Evolutionary conservation across 2,797 vertebrate genomes (phyloP), one percentile per base, ranked within the genome.

Genomic region (Falco rusticolus): DNA sequence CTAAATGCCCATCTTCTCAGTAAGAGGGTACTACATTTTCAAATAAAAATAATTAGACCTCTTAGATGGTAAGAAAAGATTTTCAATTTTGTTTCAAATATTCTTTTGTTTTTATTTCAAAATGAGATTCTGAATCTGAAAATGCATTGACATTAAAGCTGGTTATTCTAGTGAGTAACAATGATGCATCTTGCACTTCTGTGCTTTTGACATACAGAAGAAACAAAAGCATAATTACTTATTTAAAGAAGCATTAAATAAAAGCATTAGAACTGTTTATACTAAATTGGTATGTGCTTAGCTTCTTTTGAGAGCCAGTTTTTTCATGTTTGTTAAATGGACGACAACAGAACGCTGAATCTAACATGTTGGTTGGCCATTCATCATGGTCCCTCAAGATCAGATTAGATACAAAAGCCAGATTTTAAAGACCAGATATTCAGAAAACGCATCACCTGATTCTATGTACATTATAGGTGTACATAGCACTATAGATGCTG

Each of bases 211-310:
- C 64, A 65, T 14, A 61, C 5, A 43, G 21, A 80, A 71, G 65
- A 95, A 93, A 84, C 57, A 88, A 88, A 84, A 33, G 3, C 39
- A 87, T 2, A 0, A 14, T 24, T 66, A 87, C 34, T 75, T 93
- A 93, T 43, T 96, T 91, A 94, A 95, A 95, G 69, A 89, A 95
- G 50, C 64, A 87, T 57, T 91, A 96, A 94, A 84, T 87, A 93
- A 89, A 93, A 89, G 70, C 39, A 90, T 82, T 87, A 92, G 37
- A 69, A 86, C 11, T 72, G 91, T 91, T 94, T 94, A 94, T 57
- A 14, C 69, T 76, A 75, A 92, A 83, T 16, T 65, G 70, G 13
- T 82, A 75, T 4, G 21, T 86, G 82, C 79, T 94, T 93, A 93
- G 72, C 91, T 94, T 94, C 75, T 92, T 94, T 45, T 39, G 53